Conservation (phyloP, 1,140 invertebrate genomes). For the Anastrepha ludens region DNA sequence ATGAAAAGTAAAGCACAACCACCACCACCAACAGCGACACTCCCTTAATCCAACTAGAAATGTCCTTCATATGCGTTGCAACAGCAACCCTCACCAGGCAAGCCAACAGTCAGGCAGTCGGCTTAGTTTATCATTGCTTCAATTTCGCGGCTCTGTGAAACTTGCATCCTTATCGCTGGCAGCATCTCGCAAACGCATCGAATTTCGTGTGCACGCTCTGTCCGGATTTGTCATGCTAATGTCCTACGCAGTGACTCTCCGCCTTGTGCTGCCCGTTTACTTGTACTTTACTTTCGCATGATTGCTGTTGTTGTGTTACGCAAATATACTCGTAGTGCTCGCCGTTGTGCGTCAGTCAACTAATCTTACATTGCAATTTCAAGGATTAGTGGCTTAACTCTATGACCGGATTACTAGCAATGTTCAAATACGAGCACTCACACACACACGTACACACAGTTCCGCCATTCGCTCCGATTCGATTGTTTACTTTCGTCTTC, state of each 20-base stretch:
- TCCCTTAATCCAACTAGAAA: slow-evolving; percentile 23
- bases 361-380: slow-evolving; percentile 51
- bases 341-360: neutral
- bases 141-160: neutral
- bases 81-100: neutral
- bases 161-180: neutral
- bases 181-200: slow-evolving; percentile 30
- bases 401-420: slow-evolving; percentile 45
- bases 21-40: neutral
- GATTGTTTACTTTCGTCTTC: neutral
- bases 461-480: no score
- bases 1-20: neutral
- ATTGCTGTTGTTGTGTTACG: slow-evolving; percentile 6
- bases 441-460: neutral
- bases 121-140: slow-evolving; percentile 3
- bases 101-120: neutral
- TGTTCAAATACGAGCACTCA: slow-evolving; percentile 2
- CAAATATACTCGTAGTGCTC: slow-evolving; percentile 4
- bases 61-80: neutral
- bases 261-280: neutral
- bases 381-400: slow-evolving; percentile 51
- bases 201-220: slow-evolving; percentile 25
- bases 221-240: slow-evolving; percentile 32
- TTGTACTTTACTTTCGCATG: neutral
- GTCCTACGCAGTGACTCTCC: neutral